Conservation (phyloP, 2,888 invertebrate genomes). For the Aporophyla nigra region DNA sequence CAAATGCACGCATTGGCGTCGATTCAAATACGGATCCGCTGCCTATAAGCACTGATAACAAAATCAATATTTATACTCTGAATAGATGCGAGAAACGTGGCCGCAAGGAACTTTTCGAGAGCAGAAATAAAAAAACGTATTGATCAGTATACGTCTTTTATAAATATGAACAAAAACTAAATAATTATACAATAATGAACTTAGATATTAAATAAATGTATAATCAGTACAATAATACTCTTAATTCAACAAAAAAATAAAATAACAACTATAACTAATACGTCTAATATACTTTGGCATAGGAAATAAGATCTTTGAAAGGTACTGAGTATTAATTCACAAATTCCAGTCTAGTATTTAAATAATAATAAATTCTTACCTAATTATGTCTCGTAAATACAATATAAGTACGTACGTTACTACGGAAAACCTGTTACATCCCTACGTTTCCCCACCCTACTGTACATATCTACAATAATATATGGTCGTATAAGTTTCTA, state of each 20-base stretch:
- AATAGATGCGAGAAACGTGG: conserved; percentile 4
- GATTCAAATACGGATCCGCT: conserved; percentile 20
- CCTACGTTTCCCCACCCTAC: conserved; percentile 72
- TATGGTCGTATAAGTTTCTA: conserved; percentile 82
- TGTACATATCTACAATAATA: conserved; percentile 75
- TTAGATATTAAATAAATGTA: conserved; percentile 56
- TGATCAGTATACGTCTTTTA: conserved; percentile 66
- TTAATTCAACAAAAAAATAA: conserved; percentile 49
- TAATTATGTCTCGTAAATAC: conserved; percentile 60
- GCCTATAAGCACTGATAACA: conserved; percentile 35
- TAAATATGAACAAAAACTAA: conserved; percentile 62
- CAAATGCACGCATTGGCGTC: conserved; percentile 27
- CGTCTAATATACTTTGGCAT: conserved; percentile 65
- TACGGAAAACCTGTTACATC: conserved; percentile 73
- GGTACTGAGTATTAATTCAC: conserved; percentile 56
- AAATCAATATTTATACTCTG: conserved; percentile 32
- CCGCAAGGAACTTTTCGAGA: background rate
- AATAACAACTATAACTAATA: conserved; percentile 49
- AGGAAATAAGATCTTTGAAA: conserved; percentile 58
- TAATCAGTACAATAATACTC: conserved; percentile 50
- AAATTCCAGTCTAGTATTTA: conserved; percentile 54
- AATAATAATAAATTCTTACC: conserved; percentile 56
- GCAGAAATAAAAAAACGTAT: conserved; percentile 49
- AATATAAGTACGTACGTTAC: conserved; percentile 59
- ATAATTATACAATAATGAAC: conserved; percentile 57